A percentile compares a stretch with the other conserved stretches of the same genome.
phyloP scores from a whole-genome alignment of 2,797 vertebrate genomes.

The Syngnathus acus region DNA sequence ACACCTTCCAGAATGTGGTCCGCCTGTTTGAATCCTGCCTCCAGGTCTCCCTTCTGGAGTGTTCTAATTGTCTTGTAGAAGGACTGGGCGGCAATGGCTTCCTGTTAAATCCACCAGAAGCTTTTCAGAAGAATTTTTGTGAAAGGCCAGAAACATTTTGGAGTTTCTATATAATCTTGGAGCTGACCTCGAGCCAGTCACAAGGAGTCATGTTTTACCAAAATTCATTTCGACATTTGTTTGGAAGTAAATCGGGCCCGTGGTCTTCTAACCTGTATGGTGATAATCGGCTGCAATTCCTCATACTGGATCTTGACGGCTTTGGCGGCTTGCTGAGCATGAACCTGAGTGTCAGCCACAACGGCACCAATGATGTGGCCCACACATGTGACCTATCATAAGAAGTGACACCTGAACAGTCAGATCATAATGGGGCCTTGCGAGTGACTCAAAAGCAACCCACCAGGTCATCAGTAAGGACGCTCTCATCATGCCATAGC shows the following conservation, averaged over 20 bases:
- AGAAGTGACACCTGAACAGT: not conserved
- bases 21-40: constrained; percentile 82
- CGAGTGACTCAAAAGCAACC: not conserved
- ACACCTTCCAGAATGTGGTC: constrained; percentile 85
- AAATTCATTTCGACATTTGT: not conserved
- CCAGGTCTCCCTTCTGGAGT: constrained; percentile 80
- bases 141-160: too few species aligned
- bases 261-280: constrained; percentile 77
- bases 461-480: constrained; percentile 76
- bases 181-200: not conserved
- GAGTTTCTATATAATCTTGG: not conserved
- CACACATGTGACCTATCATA: constrained; percentile 83
- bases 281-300: constrained; percentile 78
- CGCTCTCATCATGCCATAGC: constrained; percentile 73
- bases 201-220: not conserved
- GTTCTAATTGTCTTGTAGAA: constrained; percentile 75
- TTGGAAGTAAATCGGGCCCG: not conserved
- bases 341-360: constrained; percentile 83
- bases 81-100: constrained; percentile 82
- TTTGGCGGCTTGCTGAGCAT: constrained; percentile 83
- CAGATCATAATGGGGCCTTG: not conserved
- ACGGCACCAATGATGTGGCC: constrained; percentile 89
- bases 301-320: constrained; percentile 81
- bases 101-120: constrained; percentile 65
- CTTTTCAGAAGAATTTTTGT: not conserved